Conservation (phyloP, 2,797 vertebrate species). For the Carduelis carduelis region DNA sequence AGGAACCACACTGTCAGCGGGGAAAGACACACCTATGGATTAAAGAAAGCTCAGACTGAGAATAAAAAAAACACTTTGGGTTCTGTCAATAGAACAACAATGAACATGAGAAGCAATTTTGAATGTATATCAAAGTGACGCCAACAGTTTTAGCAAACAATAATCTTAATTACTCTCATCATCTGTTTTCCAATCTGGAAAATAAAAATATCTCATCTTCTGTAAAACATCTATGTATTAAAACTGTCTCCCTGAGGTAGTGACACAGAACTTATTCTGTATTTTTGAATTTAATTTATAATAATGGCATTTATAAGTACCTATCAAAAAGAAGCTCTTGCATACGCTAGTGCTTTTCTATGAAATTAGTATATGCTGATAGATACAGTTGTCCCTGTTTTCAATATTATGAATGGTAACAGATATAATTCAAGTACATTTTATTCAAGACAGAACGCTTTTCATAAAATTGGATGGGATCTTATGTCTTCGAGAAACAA, state of each 20-base stretch:
- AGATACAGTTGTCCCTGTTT: background rate
- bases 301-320: background rate
- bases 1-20: background rate
- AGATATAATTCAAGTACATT: background rate
- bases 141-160: background rate
- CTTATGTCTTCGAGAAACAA: background rate
- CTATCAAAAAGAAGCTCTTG: background rate
- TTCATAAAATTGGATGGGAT: background rate
- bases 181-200: background rate
- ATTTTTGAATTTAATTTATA: background rate
- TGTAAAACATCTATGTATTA: background rate
- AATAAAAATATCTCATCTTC: background rate
- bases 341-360: background rate
- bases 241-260: background rate
- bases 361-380: background rate
- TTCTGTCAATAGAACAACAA: background rate
- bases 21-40: background rate
- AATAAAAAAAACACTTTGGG: background rate
- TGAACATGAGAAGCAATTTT: background rate
- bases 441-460: background rate
- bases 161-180: background rate
- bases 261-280: background rate
- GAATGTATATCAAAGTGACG: background rate
- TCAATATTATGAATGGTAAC: background rate
- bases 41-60: background rate